Evolutionary conservation across 1,140 invertebrate species (phyloP), one percentile per base, ranked within the genome.

Genomic region (Lordiphosa mommai): DNA sequence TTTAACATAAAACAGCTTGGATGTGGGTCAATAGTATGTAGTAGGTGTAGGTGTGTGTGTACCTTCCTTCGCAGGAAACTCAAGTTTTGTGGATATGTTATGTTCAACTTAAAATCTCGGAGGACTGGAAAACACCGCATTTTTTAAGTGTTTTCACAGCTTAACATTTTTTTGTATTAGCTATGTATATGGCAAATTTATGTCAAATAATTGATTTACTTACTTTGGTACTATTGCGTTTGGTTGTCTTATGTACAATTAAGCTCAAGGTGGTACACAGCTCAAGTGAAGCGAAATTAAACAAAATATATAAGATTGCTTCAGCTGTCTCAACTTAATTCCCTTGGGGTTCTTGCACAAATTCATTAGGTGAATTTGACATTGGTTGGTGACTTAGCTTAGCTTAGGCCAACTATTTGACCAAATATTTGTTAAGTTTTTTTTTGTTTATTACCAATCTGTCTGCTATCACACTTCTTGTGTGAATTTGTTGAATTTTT

Each of bases 151-250:
- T 16, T 7, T 13, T 58, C 3, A 13, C 20, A 10, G 16, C 6
- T 38, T 30, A 33, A 23, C 29, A 16, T 37, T 50, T 44, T 20
- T 14, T 47, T 43, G 33, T 47, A 53, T 34, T 53, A 36, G 30
- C 47, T 52, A 55, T 63, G 48, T 27, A 27, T 56, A 38, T 55
- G 52, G 60, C 49, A 51, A 56, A 66, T 49, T 49, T 23, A 33
- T 55, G 63, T 67, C 32, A 82, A 76, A 77, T 84, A 84, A 84
- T 84, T 84, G 72, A 84, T 84, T 84, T 84, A 84, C 79, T 84
- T 77, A 84, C 64, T 34, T 77, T 40, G 77, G 72, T 72, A 77
- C 77, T 84, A 84, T 84, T 84, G 79, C 77, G 60, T 51, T 71
- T 66, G 33, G 52, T 46, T 38, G 46, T 55, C 58, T 46, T 76